Evolutionary conservation across 2,797 vertebrate species (phyloP).

Genomic region (Hybognathus amarus): DNA sequence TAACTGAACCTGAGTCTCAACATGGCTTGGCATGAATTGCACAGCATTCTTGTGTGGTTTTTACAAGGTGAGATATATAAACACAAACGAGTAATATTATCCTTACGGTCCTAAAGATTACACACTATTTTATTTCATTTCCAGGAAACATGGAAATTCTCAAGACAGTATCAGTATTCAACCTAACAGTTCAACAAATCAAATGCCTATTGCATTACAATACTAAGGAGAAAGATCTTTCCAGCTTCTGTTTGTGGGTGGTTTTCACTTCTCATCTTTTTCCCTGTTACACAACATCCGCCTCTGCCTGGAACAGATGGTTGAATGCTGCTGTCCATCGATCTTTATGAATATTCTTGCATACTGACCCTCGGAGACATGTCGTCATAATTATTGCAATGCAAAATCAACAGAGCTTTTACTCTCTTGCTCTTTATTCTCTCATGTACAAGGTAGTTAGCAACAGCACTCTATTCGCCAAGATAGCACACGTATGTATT

Average conservation of each 20-base stretch:
- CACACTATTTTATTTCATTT: background rate
- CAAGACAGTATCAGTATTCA: background rate
- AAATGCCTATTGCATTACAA: background rate
- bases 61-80: slow-evolving; percentile 27
- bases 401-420: slow-evolving; percentile 8
- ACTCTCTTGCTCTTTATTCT: background rate
- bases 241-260: slow-evolving; percentile 55
- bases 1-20: background rate
- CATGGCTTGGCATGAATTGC: slow-evolving; percentile 25
- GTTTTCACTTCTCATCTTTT: slow-evolving; percentile 55
- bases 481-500: no score
- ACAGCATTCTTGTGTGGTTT: slow-evolving; percentile 17
- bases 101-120: background rate
- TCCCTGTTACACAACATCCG: slow-evolving; percentile 66
- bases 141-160: background rate
- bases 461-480: no score
- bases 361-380: slow-evolving; percentile 15
- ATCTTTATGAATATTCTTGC: slow-evolving; percentile 46
- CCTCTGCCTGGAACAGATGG: slow-evolving; percentile 58
- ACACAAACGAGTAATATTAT: slow-evolving; percentile 2
- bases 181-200: background rate
- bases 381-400: slow-evolving; percentile 30
- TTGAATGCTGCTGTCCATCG: slow-evolving; percentile 47
- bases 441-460: background rate
- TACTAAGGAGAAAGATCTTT: background rate